Evolutionary conservation across 2,888 invertebrate species (phyloP).

Genomic region (Microctonus brassicae): DNA sequence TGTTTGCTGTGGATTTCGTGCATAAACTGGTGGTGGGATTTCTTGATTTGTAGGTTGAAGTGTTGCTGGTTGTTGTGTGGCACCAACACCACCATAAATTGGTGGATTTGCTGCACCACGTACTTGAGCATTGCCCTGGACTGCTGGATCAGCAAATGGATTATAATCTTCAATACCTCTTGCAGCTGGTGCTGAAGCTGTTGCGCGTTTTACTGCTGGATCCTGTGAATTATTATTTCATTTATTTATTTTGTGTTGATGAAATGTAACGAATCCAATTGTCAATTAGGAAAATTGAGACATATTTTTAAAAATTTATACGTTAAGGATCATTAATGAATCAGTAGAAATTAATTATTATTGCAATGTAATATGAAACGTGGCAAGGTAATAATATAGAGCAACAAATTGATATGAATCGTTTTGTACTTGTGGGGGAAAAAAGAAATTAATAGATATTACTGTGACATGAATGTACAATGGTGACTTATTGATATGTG

Average conservation of each 20-base stretch:
- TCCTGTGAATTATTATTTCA: constrained; percentile 75
- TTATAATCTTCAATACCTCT: constrained; percentile 93
- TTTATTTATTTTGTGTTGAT: not conserved
- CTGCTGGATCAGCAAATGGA: constrained; percentile 86
- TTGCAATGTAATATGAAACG: not conserved
- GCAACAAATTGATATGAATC: not conserved
- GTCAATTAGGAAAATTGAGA: too few species aligned
- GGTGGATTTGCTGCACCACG: constrained; percentile 73
- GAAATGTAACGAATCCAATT: too few species aligned
- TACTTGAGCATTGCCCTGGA: constrained; percentile 71
- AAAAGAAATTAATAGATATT: not conserved
- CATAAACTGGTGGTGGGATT: constrained; percentile 74
- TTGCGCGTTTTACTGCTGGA: constrained; percentile 93
- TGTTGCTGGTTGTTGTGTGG: constrained; percentile 79
- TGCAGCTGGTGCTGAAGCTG: constrained; percentile 80
- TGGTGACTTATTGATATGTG: not conserved
- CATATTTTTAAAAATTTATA: too few species aligned
- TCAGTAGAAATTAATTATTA: not conserved
- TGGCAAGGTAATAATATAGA: not conserved
- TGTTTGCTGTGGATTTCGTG: constrained; percentile 75
- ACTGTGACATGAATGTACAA: not conserved
- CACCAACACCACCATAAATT: constrained; percentile 60
- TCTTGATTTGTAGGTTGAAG: constrained; percentile 82
- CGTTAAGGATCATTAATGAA: too few species aligned
- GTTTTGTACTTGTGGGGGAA: not conserved